A percentile compares a stretch with the other conserved stretches of the same genome.
phyloP scores from a whole-genome alignment of 2,797 vertebrate genomes.

The Hyperoplus immaculatus region DNA sequence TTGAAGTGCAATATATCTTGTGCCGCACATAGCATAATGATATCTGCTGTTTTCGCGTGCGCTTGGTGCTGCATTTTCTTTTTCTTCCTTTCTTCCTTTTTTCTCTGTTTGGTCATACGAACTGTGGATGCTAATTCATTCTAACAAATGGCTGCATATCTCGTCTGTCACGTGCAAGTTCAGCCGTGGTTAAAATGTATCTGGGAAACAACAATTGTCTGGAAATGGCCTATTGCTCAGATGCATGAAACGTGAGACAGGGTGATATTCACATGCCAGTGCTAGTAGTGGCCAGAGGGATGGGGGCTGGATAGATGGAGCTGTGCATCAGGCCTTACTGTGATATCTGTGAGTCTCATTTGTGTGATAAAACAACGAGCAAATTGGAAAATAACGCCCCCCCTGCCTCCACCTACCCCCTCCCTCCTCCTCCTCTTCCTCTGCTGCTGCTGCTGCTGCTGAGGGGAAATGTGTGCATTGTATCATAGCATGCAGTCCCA shows the following conservation, averaged over 20 bases:
- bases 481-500: slow-evolving; percentile 73
- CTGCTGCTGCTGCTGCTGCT: slow-evolving; percentile 14
- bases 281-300: slow-evolving; percentile 20
- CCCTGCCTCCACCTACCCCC: background rate
- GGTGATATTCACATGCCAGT: slow-evolving; percentile 34
- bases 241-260: slow-evolving; percentile 35
- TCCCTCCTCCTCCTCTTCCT: too few species aligned
- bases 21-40: slow-evolving; percentile 61
- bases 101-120: slow-evolving; percentile 48
- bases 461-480: slow-evolving; percentile 54
- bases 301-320: slow-evolving; percentile 36
- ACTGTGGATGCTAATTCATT: slow-evolving; percentile 64
- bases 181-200: slow-evolving; percentile 54
- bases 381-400: slow-evolving; percentile 42
- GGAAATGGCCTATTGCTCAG: slow-evolving; percentile 30
- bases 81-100: slow-evolving; percentile 6
- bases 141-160: slow-evolving; percentile 74
- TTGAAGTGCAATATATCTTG: slow-evolving; percentile 88
- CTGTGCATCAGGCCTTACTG: slow-evolving; percentile 47
- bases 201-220: slow-evolving; percentile 34
- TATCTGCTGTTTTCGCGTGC: slow-evolving; percentile 53
- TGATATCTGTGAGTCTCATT: slow-evolving; percentile 27
- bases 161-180: slow-evolving; percentile 77
- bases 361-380: slow-evolving; percentile 43
- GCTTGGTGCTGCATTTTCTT: slow-evolving; percentile 52